phyloP scores from a whole-genome alignment of 2,797 vertebrate species.

The Tokudaia muenninki region DNA sequence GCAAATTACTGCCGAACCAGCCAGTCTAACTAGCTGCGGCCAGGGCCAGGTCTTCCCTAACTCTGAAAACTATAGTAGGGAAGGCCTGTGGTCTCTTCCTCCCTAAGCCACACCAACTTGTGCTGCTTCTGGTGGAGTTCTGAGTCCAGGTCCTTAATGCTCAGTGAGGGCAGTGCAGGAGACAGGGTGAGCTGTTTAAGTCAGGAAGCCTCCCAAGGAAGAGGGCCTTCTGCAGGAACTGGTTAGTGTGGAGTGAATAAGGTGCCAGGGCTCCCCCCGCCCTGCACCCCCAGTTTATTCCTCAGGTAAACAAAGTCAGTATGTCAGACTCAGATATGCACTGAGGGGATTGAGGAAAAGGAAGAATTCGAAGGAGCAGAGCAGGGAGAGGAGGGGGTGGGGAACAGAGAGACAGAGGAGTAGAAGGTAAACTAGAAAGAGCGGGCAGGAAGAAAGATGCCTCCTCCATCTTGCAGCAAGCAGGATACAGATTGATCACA shows the following conservation, averaged over 20 bases:
- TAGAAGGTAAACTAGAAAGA: conserved; percentile 44
- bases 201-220: neutral
- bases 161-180: neutral
- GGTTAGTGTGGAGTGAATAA: neutral
- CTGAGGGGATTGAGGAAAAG: neutral
- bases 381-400: neutral
- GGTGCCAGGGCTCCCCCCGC: neutral
- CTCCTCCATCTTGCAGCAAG: neutral
- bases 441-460: neutral
- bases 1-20: neutral
- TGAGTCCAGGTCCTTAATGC: neutral
- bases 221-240: neutral
- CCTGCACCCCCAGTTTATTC: neutral
- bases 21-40: neutral
- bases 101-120: neutral
- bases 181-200: neutral
- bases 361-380: conserved; percentile 3
- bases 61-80: neutral
- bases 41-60: too few species aligned
- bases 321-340: neutral
- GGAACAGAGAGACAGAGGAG: neutral
- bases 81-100: neutral
- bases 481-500: neutral
- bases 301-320: conserved; percentile 49
- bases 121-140: neutral